Evolutionary conservation across 2,888 invertebrate species (phyloP).

Genomic region (Orgyia antiqua): DNA sequence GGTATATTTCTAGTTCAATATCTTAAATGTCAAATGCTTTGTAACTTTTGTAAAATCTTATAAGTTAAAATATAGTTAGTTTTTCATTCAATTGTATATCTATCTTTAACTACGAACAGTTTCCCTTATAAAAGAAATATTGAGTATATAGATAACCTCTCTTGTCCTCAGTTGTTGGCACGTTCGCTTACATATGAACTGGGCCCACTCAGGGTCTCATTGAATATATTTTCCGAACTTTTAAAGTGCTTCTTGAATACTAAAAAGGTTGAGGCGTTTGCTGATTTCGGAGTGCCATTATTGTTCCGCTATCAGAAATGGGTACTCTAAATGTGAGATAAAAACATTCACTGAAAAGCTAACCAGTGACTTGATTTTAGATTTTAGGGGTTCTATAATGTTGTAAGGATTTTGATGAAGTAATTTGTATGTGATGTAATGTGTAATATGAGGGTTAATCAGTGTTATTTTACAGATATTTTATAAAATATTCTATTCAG

Average conservation of each 20-base stretch:
- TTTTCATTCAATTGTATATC: too few relatives aligned
- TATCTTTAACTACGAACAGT: neutral
- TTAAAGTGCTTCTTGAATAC: conserved; percentile 41
- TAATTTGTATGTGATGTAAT: neutral
- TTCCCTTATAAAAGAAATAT: conserved; percentile 5
- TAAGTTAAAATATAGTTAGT: too few relatives aligned
- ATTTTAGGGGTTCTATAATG: too few relatives aligned
- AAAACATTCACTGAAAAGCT: conserved; percentile 14
- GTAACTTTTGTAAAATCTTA: too few relatives aligned
- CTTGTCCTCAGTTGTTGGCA: conserved; percentile 23
- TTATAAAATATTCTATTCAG: too few relatives aligned
- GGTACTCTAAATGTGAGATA: conserved; percentile 13
- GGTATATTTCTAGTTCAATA: conserved; percentile 1
- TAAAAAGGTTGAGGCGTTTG: conserved; percentile 29
- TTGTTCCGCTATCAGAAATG: conserved; percentile 10
- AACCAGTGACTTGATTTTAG: conserved; percentile 14
- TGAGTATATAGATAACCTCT: conserved; percentile 11
- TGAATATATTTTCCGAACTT: conserved; percentile 44
- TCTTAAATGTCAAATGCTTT: too few relatives aligned
- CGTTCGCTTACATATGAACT: conserved; percentile 31
- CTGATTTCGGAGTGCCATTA: conserved; percentile 18
- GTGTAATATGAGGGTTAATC: too few relatives aligned
- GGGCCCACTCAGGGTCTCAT: conserved; percentile 20
- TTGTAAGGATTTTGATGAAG: neutral
- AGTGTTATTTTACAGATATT: too few relatives aligned